A percentile compares a stretch with the other conserved stretches of the same genome.
phyloP scores from a whole-genome alignment of 1,140 invertebrate genomes.

The Tetramorium alpestre region DNA sequence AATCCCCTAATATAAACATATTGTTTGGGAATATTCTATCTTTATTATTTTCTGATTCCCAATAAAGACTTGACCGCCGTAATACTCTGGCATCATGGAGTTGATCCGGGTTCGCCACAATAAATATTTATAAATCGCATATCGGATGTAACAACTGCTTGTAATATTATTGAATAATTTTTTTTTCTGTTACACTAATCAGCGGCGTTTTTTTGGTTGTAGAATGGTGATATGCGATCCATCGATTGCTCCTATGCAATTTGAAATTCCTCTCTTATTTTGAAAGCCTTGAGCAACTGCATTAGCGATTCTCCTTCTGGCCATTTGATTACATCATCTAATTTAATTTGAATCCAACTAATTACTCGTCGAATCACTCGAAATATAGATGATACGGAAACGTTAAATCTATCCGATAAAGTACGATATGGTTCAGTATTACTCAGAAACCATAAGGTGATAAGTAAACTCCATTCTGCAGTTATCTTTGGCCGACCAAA shows the following conservation, averaged over 20 bases:
- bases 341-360: too few relatives aligned
- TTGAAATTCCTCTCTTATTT: background rate
- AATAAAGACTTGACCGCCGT: background rate
- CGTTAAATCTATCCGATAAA: too few relatives aligned
- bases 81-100: background rate
- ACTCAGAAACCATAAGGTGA: too few relatives aligned
- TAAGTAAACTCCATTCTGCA: too few relatives aligned
- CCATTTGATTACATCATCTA: background rate
- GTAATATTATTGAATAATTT: too few relatives aligned
- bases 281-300: background rate
- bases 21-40: background rate
- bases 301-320: conserved; percentile 10
- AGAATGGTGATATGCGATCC: background rate
- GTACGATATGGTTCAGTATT: too few relatives aligned
- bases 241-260: conserved; percentile 2
- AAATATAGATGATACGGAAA: too few relatives aligned
- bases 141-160: background rate
- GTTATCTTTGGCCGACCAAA: too few relatives aligned
- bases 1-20: conserved; percentile 10
- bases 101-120: background rate
- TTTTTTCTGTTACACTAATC: background rate
- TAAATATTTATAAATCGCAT: background rate
- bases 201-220: background rate
- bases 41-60: background rate
- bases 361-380: too few relatives aligned